Evolutionary conservation across 2,113 vertebrate species (phyloP).

Genomic region (Callocephalon fimbriatum): DNA sequence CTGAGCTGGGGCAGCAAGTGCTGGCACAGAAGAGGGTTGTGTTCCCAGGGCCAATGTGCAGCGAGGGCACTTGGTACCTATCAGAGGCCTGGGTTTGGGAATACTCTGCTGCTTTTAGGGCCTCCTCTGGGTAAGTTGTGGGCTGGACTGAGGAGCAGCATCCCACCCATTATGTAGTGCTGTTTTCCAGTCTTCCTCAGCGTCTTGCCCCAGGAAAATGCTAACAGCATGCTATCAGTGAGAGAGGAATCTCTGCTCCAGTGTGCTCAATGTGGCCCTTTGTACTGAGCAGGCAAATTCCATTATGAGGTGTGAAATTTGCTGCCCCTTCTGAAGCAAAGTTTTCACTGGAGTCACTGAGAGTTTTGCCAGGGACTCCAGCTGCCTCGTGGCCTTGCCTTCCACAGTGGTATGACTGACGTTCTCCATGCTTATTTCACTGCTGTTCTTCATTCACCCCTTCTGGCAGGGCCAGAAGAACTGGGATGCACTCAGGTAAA

Average conservation of each 20-base stretch:
- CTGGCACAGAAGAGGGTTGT: neutral
- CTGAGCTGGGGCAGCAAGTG: neutral
- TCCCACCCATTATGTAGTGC: neutral
- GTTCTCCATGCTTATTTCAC: neutral
- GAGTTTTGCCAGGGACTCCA: neutral
- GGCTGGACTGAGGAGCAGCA: neutral
- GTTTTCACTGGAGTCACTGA: neutral
- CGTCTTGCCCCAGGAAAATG: neutral
- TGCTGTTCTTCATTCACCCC: neutral
- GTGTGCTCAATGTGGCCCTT: neutral
- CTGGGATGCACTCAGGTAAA: neutral
- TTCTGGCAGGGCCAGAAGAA: neutral
- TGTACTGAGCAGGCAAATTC: neutral
- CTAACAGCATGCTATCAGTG: neutral
- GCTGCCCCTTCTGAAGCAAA: neutral
- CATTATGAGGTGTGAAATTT: neutral
- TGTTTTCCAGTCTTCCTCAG: neutral
- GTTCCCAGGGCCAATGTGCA: neutral
- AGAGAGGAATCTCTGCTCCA: neutral
- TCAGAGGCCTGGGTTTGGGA: neutral
- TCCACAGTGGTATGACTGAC: neutral
- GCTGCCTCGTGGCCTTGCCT: neutral
- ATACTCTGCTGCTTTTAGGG: neutral
- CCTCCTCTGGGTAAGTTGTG: too few relatives aligned
- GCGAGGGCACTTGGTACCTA: rapidly evolving